Percentiles rank a stretch among this genome's conserved stretches.
Conservation (phyloP, 1,140 invertebrate species). For the Bombus superbus region DNA sequence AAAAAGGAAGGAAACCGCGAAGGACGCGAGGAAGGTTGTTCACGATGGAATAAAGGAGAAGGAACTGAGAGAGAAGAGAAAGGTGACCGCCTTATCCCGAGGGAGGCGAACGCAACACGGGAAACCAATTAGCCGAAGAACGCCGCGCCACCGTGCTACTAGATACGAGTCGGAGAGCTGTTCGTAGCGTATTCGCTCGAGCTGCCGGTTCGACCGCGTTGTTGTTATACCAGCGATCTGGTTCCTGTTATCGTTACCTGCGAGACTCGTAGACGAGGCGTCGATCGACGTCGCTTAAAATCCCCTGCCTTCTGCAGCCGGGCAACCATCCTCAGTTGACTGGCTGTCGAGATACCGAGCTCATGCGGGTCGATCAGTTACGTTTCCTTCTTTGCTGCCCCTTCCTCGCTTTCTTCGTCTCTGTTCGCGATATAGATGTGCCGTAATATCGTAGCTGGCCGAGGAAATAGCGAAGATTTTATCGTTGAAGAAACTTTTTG, state of each 20-base stretch:
- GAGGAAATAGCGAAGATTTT: neutral
- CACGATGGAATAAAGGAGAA: constrained; percentile 16
- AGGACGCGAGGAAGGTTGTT: neutral
- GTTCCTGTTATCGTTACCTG: constrained; percentile 63
- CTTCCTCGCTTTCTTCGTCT: neutral
- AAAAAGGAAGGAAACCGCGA: constrained; percentile 1
- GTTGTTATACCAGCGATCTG: constrained; percentile 70
- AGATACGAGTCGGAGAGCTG: constrained; percentile 74
- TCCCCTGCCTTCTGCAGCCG: constrained; percentile 38
- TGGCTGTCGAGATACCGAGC: constrained; percentile 40
- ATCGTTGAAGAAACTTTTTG: neutral
- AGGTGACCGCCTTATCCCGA: constrained; percentile 75
- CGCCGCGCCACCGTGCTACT: constrained; percentile 72
- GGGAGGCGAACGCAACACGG: constrained; percentile 78
- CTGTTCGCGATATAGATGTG: neutral
- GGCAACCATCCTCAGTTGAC: constrained; percentile 38
- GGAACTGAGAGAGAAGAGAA: neutral
- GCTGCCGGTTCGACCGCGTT: constrained; percentile 51
- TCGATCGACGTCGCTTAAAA: constrained; percentile 60
- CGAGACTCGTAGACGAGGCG: constrained; percentile 56
- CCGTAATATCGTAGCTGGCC: neutral
- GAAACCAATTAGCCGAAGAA: constrained; percentile 82
- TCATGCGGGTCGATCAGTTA: constrained; percentile 55
- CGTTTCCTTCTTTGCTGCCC: neutral
- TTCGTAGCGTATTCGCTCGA: constrained; percentile 57